Base-by-base conservation (phyloP, 2,888 invertebrate genomes). In the Scaptodrosophila latifasciaeformis region DNA sequence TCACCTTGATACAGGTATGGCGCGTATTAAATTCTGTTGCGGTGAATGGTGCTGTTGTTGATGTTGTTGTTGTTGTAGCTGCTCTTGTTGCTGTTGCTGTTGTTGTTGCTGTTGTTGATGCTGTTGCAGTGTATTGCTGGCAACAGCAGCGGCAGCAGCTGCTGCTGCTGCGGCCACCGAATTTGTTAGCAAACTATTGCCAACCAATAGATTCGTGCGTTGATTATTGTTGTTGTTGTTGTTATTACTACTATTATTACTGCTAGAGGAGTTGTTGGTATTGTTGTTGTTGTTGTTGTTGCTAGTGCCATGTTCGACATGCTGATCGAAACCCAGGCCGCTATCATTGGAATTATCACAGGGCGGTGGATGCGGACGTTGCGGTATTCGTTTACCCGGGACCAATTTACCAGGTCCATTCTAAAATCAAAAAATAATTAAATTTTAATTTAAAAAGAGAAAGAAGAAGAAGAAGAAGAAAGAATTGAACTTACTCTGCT, bases 261-360 rank as follows among this genome's bases (percentile, higher is more conserved):
- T 49, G 40, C 53, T 51, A 7, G 24, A 35, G 30, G 39, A 59
- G 48, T 37, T 56, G 47, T 18, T 58, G 49, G 29, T 56, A 43
- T 17, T 54, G 15, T 46, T 55, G 39, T 37, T 39, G 59, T 37
- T 49, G 17, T 2, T 45, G 27, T 9, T 56, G 54, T 17, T 29
- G 56, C 44, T 52, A 54, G 13, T 39, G 52, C 42, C 59, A 58
- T 88, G 86, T 75, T 91, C 90, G 67, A 89, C 88, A 72, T 91
- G 90, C 74, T 92, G 92, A 84, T 95, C 95, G 65, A 93, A 93
- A 54, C 95, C 95, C 69, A 95, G 89, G 24, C 95, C 95, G 68
- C 95, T 95, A 87, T 96, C 96, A 88, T 94, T 95, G 62, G 95
- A 95, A 87, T 93, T 95, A 85, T 95, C 95, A 85, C 94, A 93